These are phyloP conservation scores for Ophonus ardosiacus DNA, from an alignment of 2,888 invertebrate genomes.

Conservation along the genomic window DNA sequence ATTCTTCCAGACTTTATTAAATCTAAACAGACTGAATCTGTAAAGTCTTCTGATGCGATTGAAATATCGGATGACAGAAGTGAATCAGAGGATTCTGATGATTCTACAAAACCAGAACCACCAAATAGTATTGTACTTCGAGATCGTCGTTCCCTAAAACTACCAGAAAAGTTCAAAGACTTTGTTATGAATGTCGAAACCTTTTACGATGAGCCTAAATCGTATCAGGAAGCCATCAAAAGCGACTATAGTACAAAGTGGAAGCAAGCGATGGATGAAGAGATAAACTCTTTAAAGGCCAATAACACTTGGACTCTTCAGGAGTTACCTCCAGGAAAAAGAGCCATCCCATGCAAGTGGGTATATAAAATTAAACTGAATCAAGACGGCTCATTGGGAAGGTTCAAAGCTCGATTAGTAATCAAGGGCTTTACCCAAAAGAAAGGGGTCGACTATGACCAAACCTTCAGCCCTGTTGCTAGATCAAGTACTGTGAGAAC, in stretches of 20 bases:
- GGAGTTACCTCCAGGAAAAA: background rate
- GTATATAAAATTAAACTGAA: background rate
- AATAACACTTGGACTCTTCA: conserved; percentile 4
- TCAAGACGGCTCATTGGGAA: background rate
- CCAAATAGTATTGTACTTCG: background rate
- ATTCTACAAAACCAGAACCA: background rate
- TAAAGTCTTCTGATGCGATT: background rate
- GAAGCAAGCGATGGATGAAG: background rate
- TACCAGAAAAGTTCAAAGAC: background rate
- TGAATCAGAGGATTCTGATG: background rate
- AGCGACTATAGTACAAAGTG: background rate
- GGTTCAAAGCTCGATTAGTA: conserved; percentile 68
- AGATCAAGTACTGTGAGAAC: conserved; percentile 43
- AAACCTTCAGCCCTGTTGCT: conserved; percentile 67
- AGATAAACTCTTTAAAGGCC: background rate
- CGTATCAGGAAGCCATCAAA: background rate
- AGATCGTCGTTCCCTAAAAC: background rate
- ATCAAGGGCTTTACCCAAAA: conserved; percentile 61
- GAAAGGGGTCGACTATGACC: conserved; percentile 65
- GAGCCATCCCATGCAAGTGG: background rate
- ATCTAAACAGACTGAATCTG: background rate
- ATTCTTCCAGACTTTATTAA: background rate
- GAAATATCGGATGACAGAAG: no score
- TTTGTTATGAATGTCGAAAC: background rate
- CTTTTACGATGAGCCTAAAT: background rate